phyloP scores from a whole-genome alignment of 2,113 vertebrate genomes.

The Callospermophilus lateralis region DNA sequence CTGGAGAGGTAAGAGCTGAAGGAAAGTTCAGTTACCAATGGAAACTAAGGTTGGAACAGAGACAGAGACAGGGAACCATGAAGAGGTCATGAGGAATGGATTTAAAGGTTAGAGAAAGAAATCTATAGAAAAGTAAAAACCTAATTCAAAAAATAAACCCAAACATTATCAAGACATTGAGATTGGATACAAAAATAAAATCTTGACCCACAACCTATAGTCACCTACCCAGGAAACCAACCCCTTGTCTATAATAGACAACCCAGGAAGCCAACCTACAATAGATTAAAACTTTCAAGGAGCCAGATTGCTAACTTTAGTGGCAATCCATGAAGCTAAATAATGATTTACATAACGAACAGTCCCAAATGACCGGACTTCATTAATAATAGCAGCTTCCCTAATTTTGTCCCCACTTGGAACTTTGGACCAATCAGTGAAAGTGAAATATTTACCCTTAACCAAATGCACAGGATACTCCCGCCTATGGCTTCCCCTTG shows the following conservation, averaged over 20 bases:
- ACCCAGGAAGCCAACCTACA: background rate
- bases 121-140: background rate
- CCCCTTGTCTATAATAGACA: background rate
- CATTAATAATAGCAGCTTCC: slow-evolving; percentile 20
- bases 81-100: background rate
- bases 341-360: background rate
- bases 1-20: background rate
- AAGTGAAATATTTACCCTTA: background rate
- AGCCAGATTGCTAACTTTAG: background rate
- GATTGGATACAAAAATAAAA: background rate
- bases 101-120: background rate
- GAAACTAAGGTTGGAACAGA: background rate
- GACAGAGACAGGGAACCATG: background rate
- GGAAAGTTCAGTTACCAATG: background rate
- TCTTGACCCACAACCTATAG: background rate
- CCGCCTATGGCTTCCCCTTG: background rate
- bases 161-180: background rate
- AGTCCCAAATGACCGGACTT: background rate
- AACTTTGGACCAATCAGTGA: background rate
- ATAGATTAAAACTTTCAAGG: background rate
- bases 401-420: background rate
- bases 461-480: background rate
- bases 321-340: background rate
- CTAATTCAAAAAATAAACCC: slow-evolving; percentile 46
- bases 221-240: background rate